A percentile compares a stretch with the other conserved stretches of the same genome.
Conservation (phyloP, 2,113 vertebrate species). For the Atherinomorus stipes region DNA sequence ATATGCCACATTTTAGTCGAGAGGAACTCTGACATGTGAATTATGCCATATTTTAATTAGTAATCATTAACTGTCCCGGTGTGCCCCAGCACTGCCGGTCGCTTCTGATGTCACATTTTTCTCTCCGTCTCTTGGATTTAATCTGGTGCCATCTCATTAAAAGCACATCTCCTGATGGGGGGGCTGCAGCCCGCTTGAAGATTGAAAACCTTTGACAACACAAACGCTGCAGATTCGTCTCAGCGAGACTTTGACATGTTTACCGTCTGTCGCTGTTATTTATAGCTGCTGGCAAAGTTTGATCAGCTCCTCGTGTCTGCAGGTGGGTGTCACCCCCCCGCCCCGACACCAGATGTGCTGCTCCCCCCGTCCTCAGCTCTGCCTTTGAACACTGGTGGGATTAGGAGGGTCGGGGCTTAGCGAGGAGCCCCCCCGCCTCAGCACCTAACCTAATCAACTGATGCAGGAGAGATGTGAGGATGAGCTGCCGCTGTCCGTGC, state of each 20-base stretch:
- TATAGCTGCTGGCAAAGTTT: conserved; percentile 13
- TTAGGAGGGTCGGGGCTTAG: conserved; percentile 73
- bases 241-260: conserved; percentile 23
- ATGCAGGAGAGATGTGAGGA: conserved; percentile 65
- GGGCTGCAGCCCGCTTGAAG: conserved; percentile 6
- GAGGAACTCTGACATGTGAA: neutral
- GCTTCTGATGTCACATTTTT: neutral
- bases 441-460: conserved; percentile 70
- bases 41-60: neutral
- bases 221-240: conserved; percentile 11
- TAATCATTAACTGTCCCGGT: neutral
- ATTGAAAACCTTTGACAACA: conserved; percentile 8
- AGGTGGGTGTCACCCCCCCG: conserved; percentile 42
- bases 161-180: conserved; percentile 1
- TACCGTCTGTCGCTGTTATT: conserved; percentile 44
- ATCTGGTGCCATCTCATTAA: conserved; percentile 9
- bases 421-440: conserved; percentile 41
- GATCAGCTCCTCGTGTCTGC: conserved; percentile 25
- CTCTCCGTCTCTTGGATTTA: neutral
- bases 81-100: neutral
- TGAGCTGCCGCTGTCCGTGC: conserved; percentile 33
- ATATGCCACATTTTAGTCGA: neutral
- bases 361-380: conserved; percentile 64
- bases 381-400: conserved; percentile 78
- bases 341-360: conserved; percentile 60